A percentile compares a stretch with the other conserved stretches of the same genome.
Conservation (phyloP, 1,140 invertebrate genomes). For the Sycophila sp. region DNA sequence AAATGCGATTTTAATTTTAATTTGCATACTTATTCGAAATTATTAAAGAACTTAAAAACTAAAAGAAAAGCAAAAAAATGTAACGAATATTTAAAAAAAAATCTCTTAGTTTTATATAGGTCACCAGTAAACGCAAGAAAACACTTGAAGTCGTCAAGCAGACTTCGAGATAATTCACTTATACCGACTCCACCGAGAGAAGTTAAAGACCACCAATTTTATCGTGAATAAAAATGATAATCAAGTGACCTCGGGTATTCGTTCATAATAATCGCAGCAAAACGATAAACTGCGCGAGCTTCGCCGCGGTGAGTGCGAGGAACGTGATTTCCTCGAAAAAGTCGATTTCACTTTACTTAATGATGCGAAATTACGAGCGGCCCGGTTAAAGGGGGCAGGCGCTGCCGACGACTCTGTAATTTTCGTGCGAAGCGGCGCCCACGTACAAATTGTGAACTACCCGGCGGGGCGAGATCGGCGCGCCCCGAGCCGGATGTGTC, state of each 20-base stretch:
- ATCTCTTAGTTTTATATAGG: no score
- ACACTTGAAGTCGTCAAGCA: no score
- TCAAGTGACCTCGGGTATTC: neutral
- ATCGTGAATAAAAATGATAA: slow-evolving; percentile 14
- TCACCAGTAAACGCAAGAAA: no score
- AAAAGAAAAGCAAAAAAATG: no score
- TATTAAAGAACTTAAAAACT: no score
- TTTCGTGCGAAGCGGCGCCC: neutral
- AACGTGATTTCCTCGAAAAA: slow-evolving; percentile 30
- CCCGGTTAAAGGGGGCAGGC: slow-evolving; percentile 12
- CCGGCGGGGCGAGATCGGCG: neutral
- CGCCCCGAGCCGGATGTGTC: neutral
- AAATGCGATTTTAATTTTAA: no score
- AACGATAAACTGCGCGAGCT: neutral
- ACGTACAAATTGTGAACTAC: slow-evolving; percentile 4
- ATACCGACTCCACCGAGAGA: no score
- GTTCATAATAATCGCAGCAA: neutral
- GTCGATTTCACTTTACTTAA: slow-evolving; percentile 36
- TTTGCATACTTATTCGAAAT: no score
- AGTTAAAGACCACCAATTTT: neutral
- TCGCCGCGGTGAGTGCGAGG: neutral
- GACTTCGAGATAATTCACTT: no score
- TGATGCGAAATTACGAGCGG: slow-evolving; percentile 25
- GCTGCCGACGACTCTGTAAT: no score
- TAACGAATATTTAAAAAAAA: no score